Evolutionary conservation across 2,797 vertebrate species (phyloP).

Genomic region (Morus bassanus): DNA sequence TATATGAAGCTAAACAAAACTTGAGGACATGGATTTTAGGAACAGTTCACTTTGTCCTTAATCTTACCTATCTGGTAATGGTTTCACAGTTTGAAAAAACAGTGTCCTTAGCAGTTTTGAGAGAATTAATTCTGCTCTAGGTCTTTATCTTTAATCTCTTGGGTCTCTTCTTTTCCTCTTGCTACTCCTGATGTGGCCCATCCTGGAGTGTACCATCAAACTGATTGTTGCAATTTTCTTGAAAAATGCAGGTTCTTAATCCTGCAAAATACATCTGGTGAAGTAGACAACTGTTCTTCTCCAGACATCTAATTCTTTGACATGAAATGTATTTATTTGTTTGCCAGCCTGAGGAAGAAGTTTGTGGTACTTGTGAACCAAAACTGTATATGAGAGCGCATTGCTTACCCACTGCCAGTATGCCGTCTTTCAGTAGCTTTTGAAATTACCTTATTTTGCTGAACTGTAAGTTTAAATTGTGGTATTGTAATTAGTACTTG

Average conservation of each 20-base stretch:
- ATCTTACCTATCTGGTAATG: not conserved
- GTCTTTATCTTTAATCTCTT: not conserved
- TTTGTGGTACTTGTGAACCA: not conserved
- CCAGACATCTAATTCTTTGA: not conserved
- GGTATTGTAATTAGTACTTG: not conserved
- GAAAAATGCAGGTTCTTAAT: not conserved
- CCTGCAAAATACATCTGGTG: not conserved
- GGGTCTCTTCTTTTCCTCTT: not conserved
- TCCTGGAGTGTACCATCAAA: not conserved
- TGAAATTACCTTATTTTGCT: conserved; percentile 3
- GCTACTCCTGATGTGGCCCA: not conserved
- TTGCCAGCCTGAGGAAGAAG: not conserved
- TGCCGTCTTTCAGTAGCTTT: not conserved
- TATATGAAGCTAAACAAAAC: not conserved
- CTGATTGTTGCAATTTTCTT: not conserved
- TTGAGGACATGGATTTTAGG: not conserved
- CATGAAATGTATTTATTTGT: not conserved
- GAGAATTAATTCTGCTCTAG: not conserved
- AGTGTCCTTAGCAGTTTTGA: not conserved
- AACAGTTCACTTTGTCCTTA: not conserved
- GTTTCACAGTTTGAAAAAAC: not conserved
- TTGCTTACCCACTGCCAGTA: not conserved
- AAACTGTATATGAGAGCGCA: fast-evolving
- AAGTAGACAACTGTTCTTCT: not conserved
- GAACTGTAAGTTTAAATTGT: not conserved